Evolutionary conservation across 2,888 invertebrate species (phyloP), one percentile per base, ranked within the genome.

Genomic region (Laspeyria flexula): DNA sequence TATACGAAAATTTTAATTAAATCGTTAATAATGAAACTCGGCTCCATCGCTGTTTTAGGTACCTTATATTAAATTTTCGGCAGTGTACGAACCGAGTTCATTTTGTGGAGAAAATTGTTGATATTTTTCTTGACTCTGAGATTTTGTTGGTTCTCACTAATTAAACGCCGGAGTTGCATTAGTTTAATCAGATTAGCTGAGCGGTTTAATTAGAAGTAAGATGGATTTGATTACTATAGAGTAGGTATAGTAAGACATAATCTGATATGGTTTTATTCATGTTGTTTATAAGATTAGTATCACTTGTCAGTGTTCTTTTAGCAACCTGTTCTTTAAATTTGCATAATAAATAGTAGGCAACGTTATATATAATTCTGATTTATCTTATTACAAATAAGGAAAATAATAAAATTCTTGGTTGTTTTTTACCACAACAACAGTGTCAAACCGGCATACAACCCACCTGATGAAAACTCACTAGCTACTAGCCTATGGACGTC

Each of bases 1-100:
- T 58, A 58, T 45, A 61, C 46, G 43, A 43, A 46, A 43, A 58
- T 60, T 59, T 69, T 70, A 72, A 70, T 72, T 72, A 72, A 70
- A 72, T 53, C 54, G 51, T 55, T 69, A 58, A 56, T 64, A 69
- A 70, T 64, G 57, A 61, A 61, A 45, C 59, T 52, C 39, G 30
- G 48, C 55, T 51, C 46, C 50, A 48, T 51, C 21, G 41, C 43
- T 43, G 9, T 39, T n/a, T n/a, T n/a, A n/a, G 30, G 39, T 60
- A 44, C 16, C 25, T 55, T 55, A 51, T 61, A 68, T 69, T 68
- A 71, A 60, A 60, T 58, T 68, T 71, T 43, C 34, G 47, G 48
- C 50, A 50, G 38, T 49, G 45, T 37, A 49, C 35, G 12, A 33
- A 40, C 38, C 27, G 21, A 21, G 21, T 21, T 21, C 21, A 21